Percentiles rank a stretch among this genome's conserved stretches.
phyloP scores from a whole-genome alignment of 2,113 vertebrate species.

The Jacana jacana region DNA sequence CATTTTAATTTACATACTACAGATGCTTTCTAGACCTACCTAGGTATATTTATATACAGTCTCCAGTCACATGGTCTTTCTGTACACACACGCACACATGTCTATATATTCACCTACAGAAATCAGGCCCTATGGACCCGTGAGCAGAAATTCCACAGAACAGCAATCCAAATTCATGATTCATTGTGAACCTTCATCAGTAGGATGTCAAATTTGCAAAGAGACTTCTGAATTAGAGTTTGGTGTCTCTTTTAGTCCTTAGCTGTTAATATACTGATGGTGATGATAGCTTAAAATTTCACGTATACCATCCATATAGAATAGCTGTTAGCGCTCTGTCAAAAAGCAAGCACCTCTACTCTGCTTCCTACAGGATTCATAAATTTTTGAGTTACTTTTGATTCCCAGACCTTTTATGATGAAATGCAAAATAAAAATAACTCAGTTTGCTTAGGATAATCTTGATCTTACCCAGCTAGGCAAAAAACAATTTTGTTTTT shows the following conservation, averaged over 20 bases:
- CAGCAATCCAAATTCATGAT: not conserved
- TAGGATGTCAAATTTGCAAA: constrained; percentile 1
- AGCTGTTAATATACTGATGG: not conserved
- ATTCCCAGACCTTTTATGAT: not conserved
- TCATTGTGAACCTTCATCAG: not conserved
- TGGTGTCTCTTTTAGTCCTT: not conserved
- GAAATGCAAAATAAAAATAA: not conserved
- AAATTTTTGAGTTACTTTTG: not conserved
- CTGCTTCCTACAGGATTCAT: not conserved
- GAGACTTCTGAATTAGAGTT: not conserved
- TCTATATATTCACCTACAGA: not conserved
- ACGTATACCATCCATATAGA: not conserved
- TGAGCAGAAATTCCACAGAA: not conserved
- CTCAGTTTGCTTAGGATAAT: not conserved
- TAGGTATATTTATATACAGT: not conserved
- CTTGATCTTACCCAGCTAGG: not conserved
- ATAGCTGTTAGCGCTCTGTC: not conserved
- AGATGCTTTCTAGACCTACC: not conserved
- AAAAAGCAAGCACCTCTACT: not conserved
- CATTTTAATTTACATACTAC: not conserved
- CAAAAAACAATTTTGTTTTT: not conserved
- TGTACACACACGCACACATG: fast-evolving
- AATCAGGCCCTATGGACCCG: not conserved
- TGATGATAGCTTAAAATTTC: not conserved
- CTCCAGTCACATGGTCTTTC: not conserved